Percentiles rank a stretch among this genome's conserved stretches.
Evolutionary conservation across 35 echinoderm and acorn worm species (phyloP).

Genomic region (Heliocidaris erythrogramma): DNA sequence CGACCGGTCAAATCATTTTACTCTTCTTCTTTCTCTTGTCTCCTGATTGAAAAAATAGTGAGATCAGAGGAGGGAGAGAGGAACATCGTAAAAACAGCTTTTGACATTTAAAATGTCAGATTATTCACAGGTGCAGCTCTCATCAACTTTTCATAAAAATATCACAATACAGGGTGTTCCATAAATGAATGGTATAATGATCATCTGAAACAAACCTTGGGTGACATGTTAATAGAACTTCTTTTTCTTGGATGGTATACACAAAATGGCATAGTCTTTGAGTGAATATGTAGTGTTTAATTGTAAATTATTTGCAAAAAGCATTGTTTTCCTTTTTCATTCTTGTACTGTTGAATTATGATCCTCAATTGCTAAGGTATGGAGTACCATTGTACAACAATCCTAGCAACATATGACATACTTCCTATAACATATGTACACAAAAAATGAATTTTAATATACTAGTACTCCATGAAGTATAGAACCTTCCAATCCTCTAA

Average conservation of each 20-base stretch:
- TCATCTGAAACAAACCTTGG: background rate
- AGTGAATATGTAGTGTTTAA: background rate
- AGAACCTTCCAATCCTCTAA: no score
- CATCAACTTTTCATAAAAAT: slow-evolving; percentile 51
- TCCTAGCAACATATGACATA: no score
- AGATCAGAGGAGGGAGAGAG: background rate
- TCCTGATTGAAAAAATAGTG: background rate
- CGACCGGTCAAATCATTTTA: background rate
- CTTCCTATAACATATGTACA: no score
- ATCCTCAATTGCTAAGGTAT: no score
- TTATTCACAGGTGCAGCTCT: slow-evolving; percentile 51
- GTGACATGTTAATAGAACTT: background rate
- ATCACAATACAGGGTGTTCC: background rate
- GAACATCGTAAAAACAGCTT: slow-evolving; percentile 49
- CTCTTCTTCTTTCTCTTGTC: background rate
- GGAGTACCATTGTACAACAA: no score
- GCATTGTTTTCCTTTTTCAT: background rate
- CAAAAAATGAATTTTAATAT: no score
- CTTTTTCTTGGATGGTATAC: background rate
- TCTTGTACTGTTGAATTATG: no score
- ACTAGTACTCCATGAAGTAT: no score
- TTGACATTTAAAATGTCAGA: slow-evolving; percentile 50
- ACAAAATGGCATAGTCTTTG: background rate
- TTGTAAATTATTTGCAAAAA: background rate
- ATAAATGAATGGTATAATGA: background rate